Evolutionary conservation across 2,113 vertebrate genomes (phyloP).

Genomic region (Cottus gobio): DNA sequence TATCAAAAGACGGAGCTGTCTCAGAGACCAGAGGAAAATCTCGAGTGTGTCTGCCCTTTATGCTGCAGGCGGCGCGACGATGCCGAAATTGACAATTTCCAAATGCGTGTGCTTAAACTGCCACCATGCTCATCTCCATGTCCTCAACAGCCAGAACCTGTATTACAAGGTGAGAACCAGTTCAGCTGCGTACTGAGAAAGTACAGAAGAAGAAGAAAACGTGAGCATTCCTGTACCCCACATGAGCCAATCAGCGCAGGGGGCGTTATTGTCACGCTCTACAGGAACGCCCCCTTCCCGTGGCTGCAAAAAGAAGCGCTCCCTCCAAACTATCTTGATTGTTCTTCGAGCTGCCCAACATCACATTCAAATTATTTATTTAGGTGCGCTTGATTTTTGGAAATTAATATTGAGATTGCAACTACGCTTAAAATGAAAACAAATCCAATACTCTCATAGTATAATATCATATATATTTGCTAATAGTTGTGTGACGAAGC

Average conservation of each 20-base stretch:
- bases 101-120: not conserved
- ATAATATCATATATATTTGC: not conserved
- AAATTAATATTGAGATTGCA: not conserved
- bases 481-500: not conserved
- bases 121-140: not conserved
- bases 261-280: not conserved
- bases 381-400: not conserved
- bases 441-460: not conserved
- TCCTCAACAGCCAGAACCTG: not conserved
- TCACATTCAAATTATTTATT: not conserved
- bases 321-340: slow-evolving; percentile 6
- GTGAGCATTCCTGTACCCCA: not conserved
- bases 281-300: not conserved
- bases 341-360: not conserved
- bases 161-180: not conserved
- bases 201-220: not conserved
- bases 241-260: not conserved
- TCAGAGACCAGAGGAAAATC: not conserved
- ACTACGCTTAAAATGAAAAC: not conserved
- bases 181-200: not conserved
- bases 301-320: too few species aligned
- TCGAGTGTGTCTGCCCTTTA: not conserved
- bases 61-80: too few species aligned
- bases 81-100: not conserved
- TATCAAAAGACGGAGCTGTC: not conserved